Evolutionary conservation across 2,797 vertebrate species (phyloP).

Genomic region (Gallinago solitaria): DNA sequence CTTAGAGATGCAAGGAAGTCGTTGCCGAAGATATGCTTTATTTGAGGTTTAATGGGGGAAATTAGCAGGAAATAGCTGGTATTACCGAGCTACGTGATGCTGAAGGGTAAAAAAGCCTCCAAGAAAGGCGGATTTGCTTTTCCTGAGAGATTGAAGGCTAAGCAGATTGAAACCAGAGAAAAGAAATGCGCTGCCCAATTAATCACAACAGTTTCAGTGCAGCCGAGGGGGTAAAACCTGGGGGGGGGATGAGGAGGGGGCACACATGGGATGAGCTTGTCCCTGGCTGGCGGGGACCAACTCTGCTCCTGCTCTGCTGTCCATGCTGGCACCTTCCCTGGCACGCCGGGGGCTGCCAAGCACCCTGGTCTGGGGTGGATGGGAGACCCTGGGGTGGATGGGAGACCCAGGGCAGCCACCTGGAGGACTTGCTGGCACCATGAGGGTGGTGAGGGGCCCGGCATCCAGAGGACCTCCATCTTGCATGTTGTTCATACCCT

Average conservation of each 20-base stretch:
- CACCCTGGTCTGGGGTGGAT: not conserved
- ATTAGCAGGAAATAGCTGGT: slow-evolving; percentile 68
- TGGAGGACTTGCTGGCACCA: not conserved
- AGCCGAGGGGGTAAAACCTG: not conserved
- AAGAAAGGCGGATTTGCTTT: slow-evolving; percentile 61
- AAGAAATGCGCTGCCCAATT: slow-evolving; percentile 43
- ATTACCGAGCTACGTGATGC: slow-evolving; percentile 49
- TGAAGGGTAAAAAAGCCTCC: slow-evolving; percentile 61
- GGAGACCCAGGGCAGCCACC: not conserved
- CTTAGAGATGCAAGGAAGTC: slow-evolving; percentile 59
- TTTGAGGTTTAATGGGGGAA: slow-evolving; percentile 68
- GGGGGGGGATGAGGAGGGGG: not conserved
- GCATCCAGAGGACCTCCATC: fast-evolving
- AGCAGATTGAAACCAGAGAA: slow-evolving; percentile 63
- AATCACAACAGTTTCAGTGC: slow-evolving; percentile 8
- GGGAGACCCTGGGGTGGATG: not conserved
- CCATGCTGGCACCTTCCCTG: not conserved
- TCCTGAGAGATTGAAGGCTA: slow-evolving; percentile 52
- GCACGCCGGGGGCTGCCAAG: fast-evolving
- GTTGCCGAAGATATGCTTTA: slow-evolving; percentile 50
- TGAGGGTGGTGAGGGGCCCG: fast-evolving
- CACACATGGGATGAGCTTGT: not conserved
- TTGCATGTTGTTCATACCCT: not conserved
- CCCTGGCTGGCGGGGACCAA: not conserved
- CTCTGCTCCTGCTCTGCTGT: not conserved